Percentiles rank a stretch among this genome's conserved stretches.
Conservation (phyloP, 2,797 vertebrate genomes). For the Clamator glandarius region DNA sequence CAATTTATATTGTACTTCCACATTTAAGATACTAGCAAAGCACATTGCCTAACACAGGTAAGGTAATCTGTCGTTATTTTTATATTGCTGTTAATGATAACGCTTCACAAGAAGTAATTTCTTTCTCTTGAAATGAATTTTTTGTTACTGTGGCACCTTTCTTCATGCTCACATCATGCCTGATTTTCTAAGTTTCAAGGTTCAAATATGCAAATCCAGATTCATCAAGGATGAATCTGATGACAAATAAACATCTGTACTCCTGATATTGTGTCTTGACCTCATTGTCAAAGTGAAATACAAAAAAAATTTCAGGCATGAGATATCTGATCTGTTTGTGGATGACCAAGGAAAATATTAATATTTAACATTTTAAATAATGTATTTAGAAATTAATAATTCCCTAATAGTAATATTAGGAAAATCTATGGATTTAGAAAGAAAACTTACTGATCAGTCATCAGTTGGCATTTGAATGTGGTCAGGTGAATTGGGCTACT, state of each 20-base stretch:
- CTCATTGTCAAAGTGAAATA: neutral
- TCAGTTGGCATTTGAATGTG: neutral
- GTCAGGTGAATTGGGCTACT: neutral
- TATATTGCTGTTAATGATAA: neutral
- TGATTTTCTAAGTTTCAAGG: neutral
- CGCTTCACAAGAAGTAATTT: neutral
- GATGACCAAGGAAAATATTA: neutral
- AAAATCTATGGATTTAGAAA: neutral
- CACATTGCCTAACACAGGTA: neutral
- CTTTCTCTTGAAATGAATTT: neutral
- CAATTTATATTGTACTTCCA: neutral
- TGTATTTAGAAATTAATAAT: neutral
- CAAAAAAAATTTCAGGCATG: neutral
- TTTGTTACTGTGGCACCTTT: neutral
- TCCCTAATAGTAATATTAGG: neutral
- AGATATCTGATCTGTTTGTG: neutral
- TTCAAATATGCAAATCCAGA: neutral
- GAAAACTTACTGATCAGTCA: neutral
- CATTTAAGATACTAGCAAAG: neutral
- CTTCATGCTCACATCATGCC: neutral
- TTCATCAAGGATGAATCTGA: neutral
- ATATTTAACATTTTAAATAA: neutral
- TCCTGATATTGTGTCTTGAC: neutral
- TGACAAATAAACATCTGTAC: neutral
- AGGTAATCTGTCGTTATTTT: conserved; percentile 29